These are phyloP conservation scores for Aeoliscus strigatus DNA, from an alignment of 2,797 vertebrate species.

Conservation along the genomic window DNA sequence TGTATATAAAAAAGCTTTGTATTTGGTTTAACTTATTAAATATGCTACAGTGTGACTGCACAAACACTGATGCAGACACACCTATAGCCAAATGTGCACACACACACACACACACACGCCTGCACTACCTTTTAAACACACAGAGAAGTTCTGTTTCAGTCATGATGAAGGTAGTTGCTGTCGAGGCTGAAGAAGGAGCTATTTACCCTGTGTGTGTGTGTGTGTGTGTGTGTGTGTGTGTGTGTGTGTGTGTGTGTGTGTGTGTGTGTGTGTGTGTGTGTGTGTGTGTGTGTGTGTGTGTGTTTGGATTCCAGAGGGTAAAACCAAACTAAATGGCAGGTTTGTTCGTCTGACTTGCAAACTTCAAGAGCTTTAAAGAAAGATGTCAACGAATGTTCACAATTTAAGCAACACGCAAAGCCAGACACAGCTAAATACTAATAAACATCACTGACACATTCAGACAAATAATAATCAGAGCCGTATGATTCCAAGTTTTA, in stretches of 20 bases:
- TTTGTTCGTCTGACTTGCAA: conserved; percentile 38
- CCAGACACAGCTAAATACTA: neutral
- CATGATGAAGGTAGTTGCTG: conserved; percentile 58
- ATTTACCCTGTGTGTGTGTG: conserved; percentile 52
- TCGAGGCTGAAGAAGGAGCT: conserved; percentile 53
- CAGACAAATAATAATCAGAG: conserved; percentile 28
- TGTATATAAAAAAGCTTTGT: too few relatives aligned
- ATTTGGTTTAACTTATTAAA: too few relatives aligned
- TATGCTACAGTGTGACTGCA: neutral
- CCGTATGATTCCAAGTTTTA: conserved; percentile 61
- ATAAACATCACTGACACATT: neutral
- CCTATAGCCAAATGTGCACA: neutral
- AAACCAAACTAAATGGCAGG: conserved; percentile 49
- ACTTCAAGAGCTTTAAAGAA: conserved; percentile 14
- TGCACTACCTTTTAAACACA: conserved; percentile 12
- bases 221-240: conserved; percentile 33
- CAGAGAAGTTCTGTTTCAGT: conserved; percentile 36
- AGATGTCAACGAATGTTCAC: neutral
- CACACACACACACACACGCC: conserved; percentile 8
- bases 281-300: conserved; percentile 39
- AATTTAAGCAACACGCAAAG: neutral
- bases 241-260: conserved; percentile 44
- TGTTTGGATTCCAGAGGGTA: conserved; percentile 46
- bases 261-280: conserved; percentile 34
- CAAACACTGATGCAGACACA: conserved; percentile 16